phyloP scores from a whole-genome alignment of 2,113 vertebrate species.

The Prinia subflava region DNA sequence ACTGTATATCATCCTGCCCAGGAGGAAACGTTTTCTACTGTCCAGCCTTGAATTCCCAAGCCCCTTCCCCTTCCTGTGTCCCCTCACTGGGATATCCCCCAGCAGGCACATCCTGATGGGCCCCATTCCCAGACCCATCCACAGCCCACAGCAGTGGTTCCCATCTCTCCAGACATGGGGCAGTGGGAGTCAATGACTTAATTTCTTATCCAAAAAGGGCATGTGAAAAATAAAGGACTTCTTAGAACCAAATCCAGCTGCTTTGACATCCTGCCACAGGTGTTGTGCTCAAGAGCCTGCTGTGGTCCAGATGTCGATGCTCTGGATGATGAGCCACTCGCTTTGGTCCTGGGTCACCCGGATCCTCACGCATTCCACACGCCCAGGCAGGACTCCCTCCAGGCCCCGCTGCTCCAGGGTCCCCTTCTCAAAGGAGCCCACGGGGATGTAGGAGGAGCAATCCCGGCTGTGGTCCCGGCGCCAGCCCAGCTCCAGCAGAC shows the following conservation, averaged over 20 bases:
- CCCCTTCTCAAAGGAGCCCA: slow-evolving; percentile 76
- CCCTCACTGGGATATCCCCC: background rate
- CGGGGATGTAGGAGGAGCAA: slow-evolving; percentile 65
- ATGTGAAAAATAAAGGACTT: background rate
- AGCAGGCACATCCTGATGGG: background rate
- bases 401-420: slow-evolving; percentile 62
- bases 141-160: background rate
- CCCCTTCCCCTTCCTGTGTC: background rate
- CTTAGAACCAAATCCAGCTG: background rate
- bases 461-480: background rate
- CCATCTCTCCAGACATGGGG: background rate
- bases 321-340: slow-evolving; percentile 78
- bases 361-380: slow-evolving; percentile 76
- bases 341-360: slow-evolving; percentile 71
- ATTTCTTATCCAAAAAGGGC: background rate
- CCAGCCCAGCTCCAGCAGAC: slow-evolving; percentile 76
- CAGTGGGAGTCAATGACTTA: background rate
- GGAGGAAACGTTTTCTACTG: background rate
- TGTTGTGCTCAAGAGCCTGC: background rate
- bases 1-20: background rate
- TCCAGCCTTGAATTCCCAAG: background rate
- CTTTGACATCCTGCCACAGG: accelerated
- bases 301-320: slow-evolving; percentile 72
- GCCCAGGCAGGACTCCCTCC: slow-evolving; percentile 6
- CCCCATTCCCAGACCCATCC: background rate